Conservation (phyloP, 1,140 invertebrate genomes). For the Brachionus calyciflorus region DNA sequence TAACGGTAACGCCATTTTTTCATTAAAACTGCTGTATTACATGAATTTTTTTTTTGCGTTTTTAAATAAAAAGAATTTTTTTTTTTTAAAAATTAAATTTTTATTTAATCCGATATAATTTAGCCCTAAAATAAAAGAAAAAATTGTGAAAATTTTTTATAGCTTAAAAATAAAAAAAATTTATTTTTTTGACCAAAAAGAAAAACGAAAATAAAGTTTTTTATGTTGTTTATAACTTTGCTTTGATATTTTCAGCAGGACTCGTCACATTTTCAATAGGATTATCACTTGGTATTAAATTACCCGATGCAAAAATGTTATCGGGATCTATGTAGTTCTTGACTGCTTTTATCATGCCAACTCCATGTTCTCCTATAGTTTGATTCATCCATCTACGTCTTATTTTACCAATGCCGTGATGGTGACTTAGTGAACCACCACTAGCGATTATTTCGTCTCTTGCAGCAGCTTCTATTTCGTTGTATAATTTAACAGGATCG, state of each 20-base stretch:
- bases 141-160: too few relatives aligned
- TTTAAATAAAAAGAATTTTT: too few relatives aligned
- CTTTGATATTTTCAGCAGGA: slow-evolving; percentile 38
- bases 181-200: background rate
- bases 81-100: too few relatives aligned
- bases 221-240: background rate
- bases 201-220: background rate
- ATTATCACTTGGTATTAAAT: slow-evolving; percentile 40
- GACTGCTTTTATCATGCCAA: slow-evolving; percentile 72
- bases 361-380: slow-evolving; percentile 76
- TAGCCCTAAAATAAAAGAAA: too few relatives aligned
- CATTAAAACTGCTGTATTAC: too few relatives aligned
- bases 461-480: slow-evolving; percentile 66
- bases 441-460: slow-evolving; percentile 70
- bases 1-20: too few relatives aligned
- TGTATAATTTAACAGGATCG: slow-evolving; percentile 78
- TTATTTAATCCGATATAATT: too few relatives aligned
- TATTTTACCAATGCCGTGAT: slow-evolving; percentile 92
- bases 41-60: too few relatives aligned
- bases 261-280: slow-evolving; percentile 11
- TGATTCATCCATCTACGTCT: slow-evolving; percentile 72
- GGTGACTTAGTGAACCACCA: slow-evolving; percentile 90
- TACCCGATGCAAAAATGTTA: slow-evolving; percentile 75
- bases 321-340: slow-evolving; percentile 84
- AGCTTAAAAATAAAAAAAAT: slow-evolving; percentile 3